Evolutionary conservation across 1,140 invertebrate species (phyloP).

Genomic region (Panagrolaimus sp.): DNA sequence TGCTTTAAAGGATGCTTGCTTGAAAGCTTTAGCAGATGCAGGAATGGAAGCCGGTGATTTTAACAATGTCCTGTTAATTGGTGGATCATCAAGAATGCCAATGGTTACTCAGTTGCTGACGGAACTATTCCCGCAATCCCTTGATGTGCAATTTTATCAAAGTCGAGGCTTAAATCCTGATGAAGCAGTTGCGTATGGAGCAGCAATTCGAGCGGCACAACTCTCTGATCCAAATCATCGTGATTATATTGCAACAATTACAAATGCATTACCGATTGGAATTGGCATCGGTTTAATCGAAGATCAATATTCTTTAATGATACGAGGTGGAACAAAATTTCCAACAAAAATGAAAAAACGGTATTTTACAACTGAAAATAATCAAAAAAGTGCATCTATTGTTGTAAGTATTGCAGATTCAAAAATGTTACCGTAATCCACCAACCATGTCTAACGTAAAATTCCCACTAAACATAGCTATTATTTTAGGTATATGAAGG

Average conservation of each 20-base stretch:
- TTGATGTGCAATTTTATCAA: conserved; percentile 72
- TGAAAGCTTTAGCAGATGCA: too few relatives aligned
- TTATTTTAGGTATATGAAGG: conserved; percentile 1
- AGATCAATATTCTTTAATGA: conserved; percentile 80
- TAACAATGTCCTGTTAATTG: conserved; percentile 89
- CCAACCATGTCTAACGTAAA: too few relatives aligned
- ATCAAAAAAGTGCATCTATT: conserved; percentile 51
- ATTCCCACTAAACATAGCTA: too few relatives aligned
- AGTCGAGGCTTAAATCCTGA: conserved; percentile 71
- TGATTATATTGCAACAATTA: conserved; percentile 78
- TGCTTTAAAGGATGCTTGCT: too few relatives aligned
- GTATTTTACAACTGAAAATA: not conserved
- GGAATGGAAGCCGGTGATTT: conserved; percentile 82
- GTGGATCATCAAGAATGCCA: conserved; percentile 90
- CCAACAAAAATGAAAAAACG: conserved; percentile 71
- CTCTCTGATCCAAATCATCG: conserved; percentile 73
- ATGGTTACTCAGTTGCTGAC: conserved; percentile 84
- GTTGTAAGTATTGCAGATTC: too few relatives aligned
- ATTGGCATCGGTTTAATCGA: conserved; percentile 87
- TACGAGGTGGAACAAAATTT: conserved; percentile 91
- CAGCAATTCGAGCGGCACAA: conserved; percentile 73
- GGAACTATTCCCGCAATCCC: conserved; percentile 66
- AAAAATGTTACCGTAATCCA: too few relatives aligned
- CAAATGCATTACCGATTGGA: conserved; percentile 93
- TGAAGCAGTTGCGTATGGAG: conserved; percentile 40